phyloP scores from a whole-genome alignment of 2,888 invertebrate genomes.

The Cantharis lateralis region DNA sequence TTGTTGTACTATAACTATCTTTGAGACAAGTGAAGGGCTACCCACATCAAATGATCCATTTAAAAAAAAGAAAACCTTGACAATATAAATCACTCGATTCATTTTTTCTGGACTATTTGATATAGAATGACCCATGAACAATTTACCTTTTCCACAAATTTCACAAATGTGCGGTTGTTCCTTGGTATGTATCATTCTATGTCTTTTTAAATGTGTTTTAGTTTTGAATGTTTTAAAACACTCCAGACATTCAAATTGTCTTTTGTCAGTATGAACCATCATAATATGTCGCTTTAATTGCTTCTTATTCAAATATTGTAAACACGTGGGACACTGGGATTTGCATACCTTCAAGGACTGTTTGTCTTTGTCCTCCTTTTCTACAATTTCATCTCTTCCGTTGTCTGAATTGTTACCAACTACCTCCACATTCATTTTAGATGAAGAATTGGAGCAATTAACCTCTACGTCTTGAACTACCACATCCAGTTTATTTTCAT shows the following conservation, averaged over 20 bases:
- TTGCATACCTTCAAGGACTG: too few species aligned
- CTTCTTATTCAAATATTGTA: constrained; percentile 17
- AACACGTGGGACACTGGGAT: neutral
- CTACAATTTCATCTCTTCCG: neutral
- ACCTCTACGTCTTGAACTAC: neutral
- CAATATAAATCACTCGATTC: too few species aligned
- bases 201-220: constrained; percentile 24
- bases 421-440: neutral
- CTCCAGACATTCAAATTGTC: constrained; percentile 52
- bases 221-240: constrained; percentile 47
- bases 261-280: constrained; percentile 50
- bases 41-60: too few species aligned
- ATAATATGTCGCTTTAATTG: constrained; percentile 38
- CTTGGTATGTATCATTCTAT: constrained; percentile 29
- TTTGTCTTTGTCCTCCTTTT: neutral
- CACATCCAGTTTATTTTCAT: constrained; percentile 1
- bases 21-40: too few species aligned
- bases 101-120: too few species aligned
- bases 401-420: neutral
- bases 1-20: too few species aligned
- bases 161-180: constrained; percentile 28
- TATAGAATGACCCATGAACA: neutral
- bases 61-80: too few species aligned
- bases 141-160: constrained; percentile 30
- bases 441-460: neutral